These are phyloP conservation scores for Zaprionus bogoriensis DNA, from an alignment of 2,888 invertebrate genomes.

Conservation along the genomic window DNA sequence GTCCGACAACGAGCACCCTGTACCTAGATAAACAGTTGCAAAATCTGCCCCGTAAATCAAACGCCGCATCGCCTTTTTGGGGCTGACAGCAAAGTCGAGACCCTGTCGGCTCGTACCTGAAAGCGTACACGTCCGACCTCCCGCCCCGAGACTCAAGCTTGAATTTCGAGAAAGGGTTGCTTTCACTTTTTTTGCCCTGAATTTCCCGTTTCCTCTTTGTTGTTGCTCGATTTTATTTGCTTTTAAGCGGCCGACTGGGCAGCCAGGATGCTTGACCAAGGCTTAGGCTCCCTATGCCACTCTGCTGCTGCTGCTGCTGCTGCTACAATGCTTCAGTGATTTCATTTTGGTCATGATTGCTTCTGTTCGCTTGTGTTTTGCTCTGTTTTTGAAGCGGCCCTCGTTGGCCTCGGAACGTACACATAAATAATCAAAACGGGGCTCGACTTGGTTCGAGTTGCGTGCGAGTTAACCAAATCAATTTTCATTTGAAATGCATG, in stretches of 20 bases:
- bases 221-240: constrained; percentile 61
- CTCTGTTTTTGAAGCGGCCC: too few relatives aligned
- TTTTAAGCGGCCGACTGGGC: constrained; percentile 61
- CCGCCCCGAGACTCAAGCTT: background rate
- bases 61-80: background rate
- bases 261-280: constrained; percentile 33
- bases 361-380: constrained; percentile 11
- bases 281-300: background rate
- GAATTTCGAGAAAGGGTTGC: constrained; percentile 2
- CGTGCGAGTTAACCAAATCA: constrained; percentile 45
- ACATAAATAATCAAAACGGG: constrained; percentile 54
- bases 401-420: constrained; percentile 6
- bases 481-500: constrained; percentile 53
- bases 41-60: constrained; percentile 28
- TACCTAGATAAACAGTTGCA: constrained; percentile 1
- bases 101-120: background rate
- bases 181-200: constrained; percentile 2
- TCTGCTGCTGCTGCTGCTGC: constrained; percentile 1
- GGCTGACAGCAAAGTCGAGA: background rate
- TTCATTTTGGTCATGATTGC: constrained; percentile 56
- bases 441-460: constrained; percentile 5
- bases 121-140: background rate
- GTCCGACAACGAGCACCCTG: constrained; percentile 16
- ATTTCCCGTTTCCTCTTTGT: constrained; percentile 7
- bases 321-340: constrained; percentile 48